Base-by-base conservation (phyloP, 1,140 invertebrate species). In the Brachionus manjavacas region DNA sequence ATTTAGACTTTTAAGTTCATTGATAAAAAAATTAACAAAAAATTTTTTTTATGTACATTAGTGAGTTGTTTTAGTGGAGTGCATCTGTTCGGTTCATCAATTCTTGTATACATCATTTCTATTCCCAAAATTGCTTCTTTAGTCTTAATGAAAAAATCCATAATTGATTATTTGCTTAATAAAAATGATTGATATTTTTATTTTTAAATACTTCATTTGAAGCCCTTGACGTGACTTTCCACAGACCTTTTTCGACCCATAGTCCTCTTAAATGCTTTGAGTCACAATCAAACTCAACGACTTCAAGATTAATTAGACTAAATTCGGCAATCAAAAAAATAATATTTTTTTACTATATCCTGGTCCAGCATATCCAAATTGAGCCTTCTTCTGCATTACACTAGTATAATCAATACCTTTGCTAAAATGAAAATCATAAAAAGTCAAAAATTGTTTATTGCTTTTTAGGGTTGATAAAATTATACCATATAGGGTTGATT, bases 281-380 rank as follows among this genome's bases (percentile, higher is more conserved):
- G 20, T 81, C 79, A 68, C 25, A 81, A 60, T 81, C 79, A 46
- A 41, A 81, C 28, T 81, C 79, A 60, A 81, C 79, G 39, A 81
- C 79, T 81, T 80, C 4, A 1, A 16, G 14, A 55, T 20, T 11
- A 55, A 79, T 52, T 12, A 25, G 12, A 28, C 11, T 0, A 46
- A 25, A 79, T 52, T 79, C 11, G 9, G 31, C 12, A 66, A 31
- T 31, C 9, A 28, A 66, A 25, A 16, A 66, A 23, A 66, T 0
- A 23, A 49, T 0, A 60, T 60, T 46, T 4, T 3, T 11, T 80
- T 81, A 81, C 79, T 81, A 68, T 81, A 81, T 41, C 79, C 79
- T 9, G 79, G 52, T 35, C 79, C 79, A 43, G 79, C 25, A 14
- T 81, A 81, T 2, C 79, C 79, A 46, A 39, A 68, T 35, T 68